Evolutionary conservation across 1,140 invertebrate genomes (phyloP).

Genomic region (Pseudomyrmex flavicornis): DNA sequence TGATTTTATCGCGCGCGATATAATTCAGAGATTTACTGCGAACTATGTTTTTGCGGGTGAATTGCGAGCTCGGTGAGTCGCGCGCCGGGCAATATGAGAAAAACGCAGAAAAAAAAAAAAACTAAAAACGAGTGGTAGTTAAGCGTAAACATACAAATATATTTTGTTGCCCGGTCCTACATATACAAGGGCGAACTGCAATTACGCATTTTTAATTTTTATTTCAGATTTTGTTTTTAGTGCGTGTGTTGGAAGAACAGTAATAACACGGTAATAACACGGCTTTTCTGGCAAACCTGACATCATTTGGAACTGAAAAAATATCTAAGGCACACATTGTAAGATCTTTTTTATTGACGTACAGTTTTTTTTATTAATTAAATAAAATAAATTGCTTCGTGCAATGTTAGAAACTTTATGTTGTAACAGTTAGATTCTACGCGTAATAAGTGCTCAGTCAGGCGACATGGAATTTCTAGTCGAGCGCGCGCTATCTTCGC

Average conservation of each 20-base stretch:
- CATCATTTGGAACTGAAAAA: too few species aligned
- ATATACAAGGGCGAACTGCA: neutral
- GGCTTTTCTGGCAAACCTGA: too few species aligned
- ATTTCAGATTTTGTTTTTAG: neutral
- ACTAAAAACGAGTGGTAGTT: neutral
- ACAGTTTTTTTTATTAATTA: too few species aligned
- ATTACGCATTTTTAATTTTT: neutral
- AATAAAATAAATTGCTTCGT: neutral
- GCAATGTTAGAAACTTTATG: neutral
- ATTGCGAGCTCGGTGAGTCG: neutral
- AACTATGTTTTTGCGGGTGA: conserved; percentile 33
- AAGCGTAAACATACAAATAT: conserved; percentile 26
- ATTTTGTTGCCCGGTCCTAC: conserved; percentile 21
- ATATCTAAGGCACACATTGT: too few species aligned
- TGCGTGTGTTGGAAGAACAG: too few species aligned
- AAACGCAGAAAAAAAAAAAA: neutral
- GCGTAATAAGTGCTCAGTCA: too few species aligned
- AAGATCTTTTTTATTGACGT: too few species aligned
- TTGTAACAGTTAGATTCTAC: neutral
- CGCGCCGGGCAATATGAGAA: conserved; percentile 13
- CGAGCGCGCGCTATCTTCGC: too few species aligned
- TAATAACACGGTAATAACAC: too few species aligned
- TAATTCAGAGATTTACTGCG: conserved; percentile 48
- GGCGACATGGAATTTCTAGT: too few species aligned
- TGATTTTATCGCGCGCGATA: conserved; percentile 62